Evolutionary conservation across 2,113 vertebrate genomes (phyloP), one percentile per base, ranked within the genome.

Genomic region (Nicator chloris): DNA sequence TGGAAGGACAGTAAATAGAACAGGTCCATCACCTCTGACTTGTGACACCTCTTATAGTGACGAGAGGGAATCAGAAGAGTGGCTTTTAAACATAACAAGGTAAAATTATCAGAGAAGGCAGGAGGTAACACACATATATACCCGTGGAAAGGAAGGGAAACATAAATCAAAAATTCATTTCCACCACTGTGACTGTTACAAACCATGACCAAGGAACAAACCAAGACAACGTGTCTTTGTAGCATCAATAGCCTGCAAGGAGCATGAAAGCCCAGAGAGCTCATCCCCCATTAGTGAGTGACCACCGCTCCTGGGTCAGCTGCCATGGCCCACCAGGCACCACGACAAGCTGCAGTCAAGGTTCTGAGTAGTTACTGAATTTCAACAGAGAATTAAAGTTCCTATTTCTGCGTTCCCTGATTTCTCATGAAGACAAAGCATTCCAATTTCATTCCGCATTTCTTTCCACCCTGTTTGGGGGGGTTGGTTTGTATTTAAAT

Each of bases 271-370:
- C 23, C 19, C 9, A 11, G 39, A 17, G 17, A 66, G 50, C 18
- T 14, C 33, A 28, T 18, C 75, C 40, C 45, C 2, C 2, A 0
- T 3, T 4, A 6, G 39, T 8, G 57, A 63, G 54, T 8, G 31
- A 49, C 60, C 3, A 1, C 44, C 54, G 2, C 28, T 33, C 49
- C 39, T 42, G 15, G 33, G 57, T 5, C 71, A 71, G 44, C 70
- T 76, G 73, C 66, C 30, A 7, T 10, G 27, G 22, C 15, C 44
- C 78, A 47, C 10, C 4, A 0, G 50, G 30, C 33, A 59, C 40
- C 11, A 1, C 3, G 28, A 33, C n/a, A 70, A 61, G 64, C 30
- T 26, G 18, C 39, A 66, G 11, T 0, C 8, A 33, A 53, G 14
- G 40, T 30, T 59, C 61, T 63, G 61, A 75, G 61, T 10, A 72